phyloP scores from a whole-genome alignment of 2,113 vertebrate species.

The Heloderma charlesbogerti region DNA sequence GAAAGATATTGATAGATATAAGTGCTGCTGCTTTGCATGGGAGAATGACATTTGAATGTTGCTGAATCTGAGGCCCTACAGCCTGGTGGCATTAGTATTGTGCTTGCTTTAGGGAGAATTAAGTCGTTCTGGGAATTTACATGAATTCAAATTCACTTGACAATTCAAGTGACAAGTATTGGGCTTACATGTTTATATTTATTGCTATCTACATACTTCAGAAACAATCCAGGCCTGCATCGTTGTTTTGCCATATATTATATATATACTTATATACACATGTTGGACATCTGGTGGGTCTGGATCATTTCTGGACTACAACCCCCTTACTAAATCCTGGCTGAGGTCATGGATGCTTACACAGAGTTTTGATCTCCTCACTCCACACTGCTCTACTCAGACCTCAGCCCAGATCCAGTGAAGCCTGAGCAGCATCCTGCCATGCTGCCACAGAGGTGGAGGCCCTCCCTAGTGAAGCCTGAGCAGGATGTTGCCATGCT shows the following conservation, averaged over 20 bases:
- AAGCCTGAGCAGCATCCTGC: not conserved
- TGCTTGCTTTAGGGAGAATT: slow-evolving; percentile 4
- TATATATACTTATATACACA: not conserved
- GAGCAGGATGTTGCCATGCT: not conserved
- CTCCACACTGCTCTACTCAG: not conserved
- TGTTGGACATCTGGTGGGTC: not conserved
- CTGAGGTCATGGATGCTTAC: not conserved
- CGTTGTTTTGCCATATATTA: not conserved
- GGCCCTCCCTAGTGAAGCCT: not conserved
- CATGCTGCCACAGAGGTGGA: too few relatives aligned
- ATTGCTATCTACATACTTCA: not conserved
- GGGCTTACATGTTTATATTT: not conserved
- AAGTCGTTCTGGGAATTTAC: not conserved
- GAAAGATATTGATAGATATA: slow-evolving; percentile 64
- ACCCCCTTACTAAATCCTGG: not conserved
- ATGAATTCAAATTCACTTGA: slow-evolving; percentile 9
- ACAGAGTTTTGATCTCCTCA: not conserved
- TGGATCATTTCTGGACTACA: not conserved
- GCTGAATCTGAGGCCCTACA: not conserved
- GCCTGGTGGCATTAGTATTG: not conserved
- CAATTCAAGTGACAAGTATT: not conserved
- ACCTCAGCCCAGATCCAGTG: not conserved
- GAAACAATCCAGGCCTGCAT: not conserved
- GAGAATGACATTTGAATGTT: slow-evolving; percentile 27
- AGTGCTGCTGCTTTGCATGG: not conserved